Evolutionary conservation across 2,797 vertebrate genomes (phyloP).

Genomic region (Neosilurus mollespiculum): DNA sequence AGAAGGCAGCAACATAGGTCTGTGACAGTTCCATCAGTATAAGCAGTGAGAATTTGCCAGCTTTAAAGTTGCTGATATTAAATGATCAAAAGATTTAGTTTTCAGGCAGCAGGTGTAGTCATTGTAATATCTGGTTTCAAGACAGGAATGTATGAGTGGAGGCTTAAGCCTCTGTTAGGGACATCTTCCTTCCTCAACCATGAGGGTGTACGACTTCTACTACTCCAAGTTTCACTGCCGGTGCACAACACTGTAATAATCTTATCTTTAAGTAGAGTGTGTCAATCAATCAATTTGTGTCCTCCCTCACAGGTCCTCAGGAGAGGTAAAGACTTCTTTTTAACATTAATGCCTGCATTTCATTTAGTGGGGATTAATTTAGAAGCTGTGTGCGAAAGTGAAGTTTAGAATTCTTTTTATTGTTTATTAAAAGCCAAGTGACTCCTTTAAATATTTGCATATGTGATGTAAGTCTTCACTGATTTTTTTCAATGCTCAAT

Average conservation of each 20-base stretch:
- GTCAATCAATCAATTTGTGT: background rate
- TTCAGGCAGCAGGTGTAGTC: background rate
- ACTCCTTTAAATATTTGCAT: background rate
- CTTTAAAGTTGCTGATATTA: background rate
- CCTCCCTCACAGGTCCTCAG: background rate
- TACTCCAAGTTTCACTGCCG: background rate
- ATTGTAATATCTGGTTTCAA: background rate
- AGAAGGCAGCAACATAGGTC: constrained; percentile 1
- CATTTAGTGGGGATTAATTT: background rate
- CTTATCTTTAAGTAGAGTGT: background rate
- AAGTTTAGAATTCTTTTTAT: constrained; percentile 11
- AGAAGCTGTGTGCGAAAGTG: background rate
- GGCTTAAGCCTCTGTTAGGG: background rate
- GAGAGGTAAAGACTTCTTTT: background rate
- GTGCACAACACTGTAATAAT: background rate
- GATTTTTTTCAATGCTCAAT: background rate
- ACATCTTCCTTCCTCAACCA: background rate
- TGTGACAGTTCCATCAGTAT: constrained; percentile 9
- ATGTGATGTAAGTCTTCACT: background rate
- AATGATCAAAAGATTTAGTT: background rate
- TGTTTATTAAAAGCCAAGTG: background rate
- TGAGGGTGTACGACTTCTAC: background rate
- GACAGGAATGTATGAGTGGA: background rate
- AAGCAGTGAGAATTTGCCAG: constrained; percentile 6
- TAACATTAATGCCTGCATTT: background rate